Base-by-base conservation (phyloP, 2,888 invertebrate genomes). In the Lamproptera curius region DNA sequence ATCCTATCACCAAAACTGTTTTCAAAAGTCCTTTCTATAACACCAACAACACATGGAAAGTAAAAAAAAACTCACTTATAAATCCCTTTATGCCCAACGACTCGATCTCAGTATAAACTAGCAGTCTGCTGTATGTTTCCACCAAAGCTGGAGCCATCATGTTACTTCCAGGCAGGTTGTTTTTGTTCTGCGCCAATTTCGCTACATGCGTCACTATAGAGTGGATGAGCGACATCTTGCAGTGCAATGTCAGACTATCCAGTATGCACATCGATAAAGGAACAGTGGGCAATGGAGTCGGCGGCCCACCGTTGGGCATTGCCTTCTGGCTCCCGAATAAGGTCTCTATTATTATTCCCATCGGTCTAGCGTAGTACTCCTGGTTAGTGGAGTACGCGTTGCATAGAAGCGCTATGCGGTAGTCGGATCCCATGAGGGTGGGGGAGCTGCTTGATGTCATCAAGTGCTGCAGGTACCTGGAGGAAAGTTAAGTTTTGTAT, bases 71-170 rank as follows among this genome's bases (percentile, higher is more conserved):
- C 91, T 90, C 78, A 94, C 96, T 94, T 59, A 98, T 94, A 74
- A 98, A 98, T 43, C 97, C 97, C 84, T 98, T 98, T 53, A 98
- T 97, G 20, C 98, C 98, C 41, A 98, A 89, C 11, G 97, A 96
- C 76, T 98, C 98, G 45, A 98, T 98, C 88, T 98, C 98, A 6
- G 97, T 97, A 68, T 98, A 98, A 0, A 98, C 97, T 42, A 98
- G 81, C 11, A 98, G 84, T 42, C 98, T 90, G 50, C 97, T 96
- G 83, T 98, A 98, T 0, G 98, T 98, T 82, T 98, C 98, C 0
- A 98, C 95, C 1, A 98, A 82, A 0, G 97, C 97, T 0, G 98
- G 97, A 0, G 97, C 94, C 68, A 96, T 89, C 76, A 85, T 88
- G 46, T 74, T 83, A 37, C 78, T 84, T 0, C 87, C 86, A 0